A percentile compares a stretch with the other conserved stretches of the same genome.
Conservation (phyloP, 2,113 vertebrate genomes). For the Pachyramphus minor region DNA sequence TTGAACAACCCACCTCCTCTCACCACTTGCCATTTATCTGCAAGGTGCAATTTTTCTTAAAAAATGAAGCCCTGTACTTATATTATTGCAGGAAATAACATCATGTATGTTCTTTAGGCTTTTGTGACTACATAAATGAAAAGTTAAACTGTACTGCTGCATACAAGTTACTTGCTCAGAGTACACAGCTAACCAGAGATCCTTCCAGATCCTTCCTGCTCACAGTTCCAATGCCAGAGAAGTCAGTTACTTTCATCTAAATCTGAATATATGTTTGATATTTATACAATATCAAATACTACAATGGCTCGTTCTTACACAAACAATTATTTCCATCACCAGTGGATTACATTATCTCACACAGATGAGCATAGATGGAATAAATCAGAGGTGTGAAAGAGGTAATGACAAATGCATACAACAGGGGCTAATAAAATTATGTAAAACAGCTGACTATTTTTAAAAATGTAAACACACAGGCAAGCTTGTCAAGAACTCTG, state of each 20-base stretch:
- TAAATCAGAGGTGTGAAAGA: not conserved
- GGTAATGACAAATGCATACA: not conserved
- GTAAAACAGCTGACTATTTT: not conserved
- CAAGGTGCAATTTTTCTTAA: not conserved
- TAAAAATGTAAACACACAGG: not conserved
- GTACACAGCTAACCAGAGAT: not conserved
- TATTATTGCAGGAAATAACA: not conserved
- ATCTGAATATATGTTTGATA: not conserved
- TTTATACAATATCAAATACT: not conserved
- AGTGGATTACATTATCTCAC: not conserved
- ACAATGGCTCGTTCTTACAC: not conserved
- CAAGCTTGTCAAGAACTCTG: not conserved
- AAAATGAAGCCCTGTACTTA: not conserved
- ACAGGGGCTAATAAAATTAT: not conserved
- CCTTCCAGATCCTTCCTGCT: not conserved
- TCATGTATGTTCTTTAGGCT: rapidly evolving
- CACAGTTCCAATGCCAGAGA: not conserved
- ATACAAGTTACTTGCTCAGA: not conserved
- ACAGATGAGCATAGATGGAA: not conserved
- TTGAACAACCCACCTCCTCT: not conserved
- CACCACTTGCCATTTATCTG: not conserved
- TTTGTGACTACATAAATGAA: not conserved
- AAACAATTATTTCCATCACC: not conserved
- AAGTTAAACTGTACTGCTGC: not conserved
- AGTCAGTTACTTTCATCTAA: not conserved